Conservation (phyloP, 30 jellyfish, hydroid and myxozoan species). For the Aurelia sp. region DNA sequence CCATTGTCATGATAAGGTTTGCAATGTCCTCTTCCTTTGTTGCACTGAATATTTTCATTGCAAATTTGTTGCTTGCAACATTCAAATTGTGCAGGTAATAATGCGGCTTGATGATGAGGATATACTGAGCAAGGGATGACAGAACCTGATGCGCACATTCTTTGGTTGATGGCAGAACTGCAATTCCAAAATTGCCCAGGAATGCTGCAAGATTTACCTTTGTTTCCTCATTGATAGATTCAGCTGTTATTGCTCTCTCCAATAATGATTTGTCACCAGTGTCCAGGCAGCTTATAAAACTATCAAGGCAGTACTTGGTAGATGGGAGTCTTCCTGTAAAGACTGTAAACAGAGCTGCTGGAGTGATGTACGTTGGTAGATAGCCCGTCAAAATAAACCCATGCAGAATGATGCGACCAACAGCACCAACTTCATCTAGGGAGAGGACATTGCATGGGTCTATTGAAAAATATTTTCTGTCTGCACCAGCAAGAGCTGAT, state of each 20-base stretch:
- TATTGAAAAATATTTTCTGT: not conserved
- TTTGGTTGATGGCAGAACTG: slow-evolving; percentile 1
- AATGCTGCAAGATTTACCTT: not conserved
- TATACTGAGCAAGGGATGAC: not conserved
- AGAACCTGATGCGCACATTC: not conserved
- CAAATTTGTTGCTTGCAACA: not conserved
- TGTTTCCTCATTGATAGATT: not conserved
- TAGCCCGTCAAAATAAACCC: not conserved
- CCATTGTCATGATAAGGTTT: not conserved
- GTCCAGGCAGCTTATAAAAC: not conserved
- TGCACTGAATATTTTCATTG: not conserved
- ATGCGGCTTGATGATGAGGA: not conserved
- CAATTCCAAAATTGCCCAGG: not conserved
- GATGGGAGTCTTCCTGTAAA: slow-evolving; percentile 3
- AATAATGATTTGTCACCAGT: not conserved
- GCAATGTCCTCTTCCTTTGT: not conserved
- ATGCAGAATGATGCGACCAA: not conserved
- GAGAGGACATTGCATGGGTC: not conserved
- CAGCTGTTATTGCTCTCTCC: not conserved
- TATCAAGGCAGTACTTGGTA: not conserved
- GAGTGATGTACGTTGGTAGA: not conserved
- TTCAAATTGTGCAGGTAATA: not conserved
- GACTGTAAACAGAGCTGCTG: not conserved
- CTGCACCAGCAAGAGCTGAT: not conserved
- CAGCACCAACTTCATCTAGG: not conserved